These are phyloP conservation scores for Brachionus rotundiformis DNA, from an alignment of 1,140 invertebrate genomes.

Conservation along the genomic window DNA sequence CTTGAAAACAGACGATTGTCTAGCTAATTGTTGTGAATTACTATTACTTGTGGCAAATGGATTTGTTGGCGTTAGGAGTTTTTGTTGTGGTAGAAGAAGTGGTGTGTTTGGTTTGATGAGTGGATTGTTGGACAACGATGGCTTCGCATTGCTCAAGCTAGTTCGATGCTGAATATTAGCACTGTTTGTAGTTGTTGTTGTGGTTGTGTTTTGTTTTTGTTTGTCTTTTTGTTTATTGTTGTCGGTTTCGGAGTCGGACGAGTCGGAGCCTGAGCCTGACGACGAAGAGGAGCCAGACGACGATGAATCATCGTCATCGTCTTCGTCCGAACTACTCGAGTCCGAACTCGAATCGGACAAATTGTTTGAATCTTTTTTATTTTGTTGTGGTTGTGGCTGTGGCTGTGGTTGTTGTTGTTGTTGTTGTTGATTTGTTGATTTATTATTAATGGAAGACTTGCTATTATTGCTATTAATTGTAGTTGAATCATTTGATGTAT, in stretches of 20 bases:
- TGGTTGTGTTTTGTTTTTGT: background rate
- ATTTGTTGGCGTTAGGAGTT: background rate
- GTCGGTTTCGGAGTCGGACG: background rate
- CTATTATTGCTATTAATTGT: background rate
- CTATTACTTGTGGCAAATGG: background rate
- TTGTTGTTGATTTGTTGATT: too few species aligned
- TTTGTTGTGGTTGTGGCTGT: background rate
- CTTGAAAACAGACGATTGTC: background rate
- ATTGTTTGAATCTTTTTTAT: constrained; percentile 29
- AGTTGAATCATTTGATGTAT: background rate
- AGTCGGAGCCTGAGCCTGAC: background rate
- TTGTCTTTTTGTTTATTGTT: constrained; percentile 1
- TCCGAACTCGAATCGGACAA: constrained; percentile 51
- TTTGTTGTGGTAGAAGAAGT: constrained; percentile 10
- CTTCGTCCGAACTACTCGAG: constrained; percentile 45
- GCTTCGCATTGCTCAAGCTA: too few species aligned
- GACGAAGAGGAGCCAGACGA: constrained; percentile 19
- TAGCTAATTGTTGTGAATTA: background rate
- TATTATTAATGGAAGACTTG: too few species aligned
- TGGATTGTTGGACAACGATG: background rate
- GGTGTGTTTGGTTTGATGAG: constrained; percentile 39
- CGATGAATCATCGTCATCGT: constrained; percentile 34
- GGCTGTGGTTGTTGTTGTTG: background rate
- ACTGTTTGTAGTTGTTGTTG: background rate
- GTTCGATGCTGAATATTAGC: too few species aligned